Base-by-base conservation (phyloP, 2,113 vertebrate genomes). In the Typhlomys cinereus region DNA sequence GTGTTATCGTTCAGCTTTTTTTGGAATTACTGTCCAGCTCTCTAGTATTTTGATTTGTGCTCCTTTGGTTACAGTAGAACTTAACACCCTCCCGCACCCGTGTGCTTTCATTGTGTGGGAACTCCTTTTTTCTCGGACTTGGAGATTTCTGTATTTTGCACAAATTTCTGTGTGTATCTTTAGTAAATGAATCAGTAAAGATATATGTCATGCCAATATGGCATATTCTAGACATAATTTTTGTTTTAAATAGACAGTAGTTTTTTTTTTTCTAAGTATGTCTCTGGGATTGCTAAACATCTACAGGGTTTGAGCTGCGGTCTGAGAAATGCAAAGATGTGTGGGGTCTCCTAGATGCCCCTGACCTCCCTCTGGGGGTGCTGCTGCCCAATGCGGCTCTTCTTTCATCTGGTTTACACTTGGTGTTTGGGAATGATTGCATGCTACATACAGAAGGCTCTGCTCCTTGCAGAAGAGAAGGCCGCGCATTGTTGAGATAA, bases 161-260 rank as follows among this genome's bases (percentile, higher is more conserved):
- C 50, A 11, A 62, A 3, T 82, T 87, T 88, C 62, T 78, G n/a
- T 14, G 57, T 36, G 25, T 62, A 52, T 69, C 21, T 31, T 57
- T 83, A 75, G n/a, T n/a, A n/a, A 66, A 39, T 79, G 36, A 88
- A 59, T 48, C 57, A 50, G 69, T 54, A 48, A 21, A 70, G 48
- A 66, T 64, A 18, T 23, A 12, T 31, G 57, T 64, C 34, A 41
- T 85, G 27, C 23, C n/a, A 61, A 1, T 36, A 29, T 88, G 71
- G 36, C 59, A 59, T 66, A 44, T 62, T 59, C 23, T 10, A 12
- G 25, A 88, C 4, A 6, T 62, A 61, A 46, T 57, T 76, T 84
- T 95, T 92, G 25, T 46, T 94, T 88, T 90, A 13, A 50, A 36
- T 62, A 69, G 59, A 54, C 88, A 21, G 17, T n/a, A n/a, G n/a